Conservation (phyloP, 2,888 invertebrate genomes). For the Spicauda simplicius region DNA sequence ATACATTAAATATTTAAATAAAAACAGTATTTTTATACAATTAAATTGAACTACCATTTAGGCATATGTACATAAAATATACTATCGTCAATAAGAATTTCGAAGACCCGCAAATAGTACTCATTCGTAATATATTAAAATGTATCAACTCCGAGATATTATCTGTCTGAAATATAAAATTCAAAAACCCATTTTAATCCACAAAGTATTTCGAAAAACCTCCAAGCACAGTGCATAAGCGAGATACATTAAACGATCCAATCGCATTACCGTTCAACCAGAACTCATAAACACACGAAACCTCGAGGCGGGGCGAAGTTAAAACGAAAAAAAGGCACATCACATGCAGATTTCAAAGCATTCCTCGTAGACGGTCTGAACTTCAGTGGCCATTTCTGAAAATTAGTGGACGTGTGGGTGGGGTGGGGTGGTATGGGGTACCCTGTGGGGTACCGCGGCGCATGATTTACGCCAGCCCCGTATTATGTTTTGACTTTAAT, state of each 20-base stretch:
- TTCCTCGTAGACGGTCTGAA: constrained; percentile 57
- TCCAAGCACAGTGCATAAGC: constrained; percentile 1
- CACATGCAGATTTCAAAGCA: constrained; percentile 58
- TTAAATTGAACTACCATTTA: too few relatives aligned
- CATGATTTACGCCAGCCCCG: constrained; percentile 87
- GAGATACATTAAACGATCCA: constrained; percentile 22
- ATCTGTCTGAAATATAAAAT: too few relatives aligned
- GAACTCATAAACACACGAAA: constrained; percentile 24
- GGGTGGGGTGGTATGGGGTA: constrained; percentile 35
- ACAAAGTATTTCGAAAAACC: neutral
- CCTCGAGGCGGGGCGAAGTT: constrained; percentile 10
- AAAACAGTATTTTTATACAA: too few relatives aligned
- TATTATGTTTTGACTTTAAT: constrained; percentile 87
- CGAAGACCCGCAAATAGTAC: too few relatives aligned
- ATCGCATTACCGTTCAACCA: constrained; percentile 27
- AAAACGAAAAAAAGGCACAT: constrained; percentile 47
- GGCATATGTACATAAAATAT: too few relatives aligned
- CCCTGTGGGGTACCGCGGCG: constrained; percentile 63
- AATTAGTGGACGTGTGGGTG: constrained; percentile 73
- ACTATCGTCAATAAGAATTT: too few relatives aligned
- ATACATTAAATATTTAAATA: too few relatives aligned
- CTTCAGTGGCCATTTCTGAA: constrained; percentile 78
- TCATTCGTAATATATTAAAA: too few relatives aligned
- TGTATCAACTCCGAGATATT: too few relatives aligned
- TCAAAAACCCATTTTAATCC: neutral